These are phyloP conservation scores for Drosophila trapezifrons DNA, from an alignment of 1,140 invertebrate species.

Conservation along the genomic window DNA sequence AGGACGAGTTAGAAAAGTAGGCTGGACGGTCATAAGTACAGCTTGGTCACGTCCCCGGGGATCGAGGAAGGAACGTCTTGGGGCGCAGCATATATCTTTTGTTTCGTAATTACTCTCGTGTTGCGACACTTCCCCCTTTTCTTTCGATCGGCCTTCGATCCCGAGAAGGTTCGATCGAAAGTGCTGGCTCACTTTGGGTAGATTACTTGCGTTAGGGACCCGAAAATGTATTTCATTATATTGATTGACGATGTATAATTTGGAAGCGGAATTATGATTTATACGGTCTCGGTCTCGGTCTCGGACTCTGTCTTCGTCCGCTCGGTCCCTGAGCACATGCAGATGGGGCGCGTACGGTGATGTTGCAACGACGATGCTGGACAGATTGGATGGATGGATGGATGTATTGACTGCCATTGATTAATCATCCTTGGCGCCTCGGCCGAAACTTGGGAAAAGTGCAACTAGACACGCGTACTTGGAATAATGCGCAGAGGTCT, in stretches of 20 bases:
- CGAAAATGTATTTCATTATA: slow-evolving; percentile 69
- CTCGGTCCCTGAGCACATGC: background rate
- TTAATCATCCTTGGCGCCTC: slow-evolving; percentile 78
- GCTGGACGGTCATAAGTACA: background rate
- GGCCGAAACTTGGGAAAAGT: slow-evolving; percentile 69
- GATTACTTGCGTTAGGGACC: slow-evolving; percentile 56
- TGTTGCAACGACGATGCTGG: slow-evolving; percentile 56
- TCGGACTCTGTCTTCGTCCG: background rate
- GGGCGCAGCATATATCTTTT: slow-evolving; percentile 19
- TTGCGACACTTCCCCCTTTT: slow-evolving; percentile 34
- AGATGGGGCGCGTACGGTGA: slow-evolving; percentile 36
- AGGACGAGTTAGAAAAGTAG: background rate
- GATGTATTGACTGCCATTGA: slow-evolving; percentile 74
- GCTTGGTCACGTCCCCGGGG: slow-evolving; percentile 28
- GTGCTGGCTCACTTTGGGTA: slow-evolving; percentile 67
- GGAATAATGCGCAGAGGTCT: slow-evolving; percentile 33
- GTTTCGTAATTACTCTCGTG: slow-evolving; percentile 31
- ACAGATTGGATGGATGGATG: slow-evolving; percentile 26
- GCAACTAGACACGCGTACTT: slow-evolving; percentile 79
- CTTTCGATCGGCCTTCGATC: background rate
- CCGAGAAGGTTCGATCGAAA: slow-evolving; percentile 55
- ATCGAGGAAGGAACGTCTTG: background rate
- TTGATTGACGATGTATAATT: slow-evolving; percentile 81
- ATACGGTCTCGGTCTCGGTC: slow-evolving; percentile 53
- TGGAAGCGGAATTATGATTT: slow-evolving; percentile 78